These are phyloP conservation scores for Sinohyriopsis cumingii DNA, from an alignment of 2,888 invertebrate genomes.

Conservation along the genomic window DNA sequence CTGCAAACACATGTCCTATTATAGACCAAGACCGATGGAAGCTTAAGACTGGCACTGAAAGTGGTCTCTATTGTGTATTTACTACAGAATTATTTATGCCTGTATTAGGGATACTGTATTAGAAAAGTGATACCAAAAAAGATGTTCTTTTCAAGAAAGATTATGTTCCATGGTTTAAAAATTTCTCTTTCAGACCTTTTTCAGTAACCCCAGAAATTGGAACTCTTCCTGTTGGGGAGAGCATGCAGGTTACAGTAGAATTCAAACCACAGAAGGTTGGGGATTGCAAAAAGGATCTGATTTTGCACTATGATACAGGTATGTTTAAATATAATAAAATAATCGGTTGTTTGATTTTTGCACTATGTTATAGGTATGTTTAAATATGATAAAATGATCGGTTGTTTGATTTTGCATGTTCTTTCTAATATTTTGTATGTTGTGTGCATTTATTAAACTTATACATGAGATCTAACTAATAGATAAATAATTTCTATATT, in stretches of 20 bases:
- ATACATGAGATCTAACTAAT: not conserved
- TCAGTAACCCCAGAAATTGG: conserved; percentile 67
- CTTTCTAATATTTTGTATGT: not conserved
- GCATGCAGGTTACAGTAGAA: conserved; percentile 69
- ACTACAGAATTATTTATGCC: too few relatives aligned
- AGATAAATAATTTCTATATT: too few relatives aligned
- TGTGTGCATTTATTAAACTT: not conserved
- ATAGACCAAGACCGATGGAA: too few relatives aligned
- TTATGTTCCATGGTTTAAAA: not conserved
- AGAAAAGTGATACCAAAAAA: too few relatives aligned
- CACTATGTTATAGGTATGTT: conserved; percentile 68
- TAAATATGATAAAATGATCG: not conserved
- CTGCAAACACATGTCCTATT: too few relatives aligned
- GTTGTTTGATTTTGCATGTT: not conserved
- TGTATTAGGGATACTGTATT: too few relatives aligned
- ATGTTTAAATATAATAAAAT: conserved; percentile 4
- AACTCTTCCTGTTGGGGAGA: conserved; percentile 66
- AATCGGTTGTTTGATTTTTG: conserved; percentile 28
- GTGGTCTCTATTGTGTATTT: too few relatives aligned
- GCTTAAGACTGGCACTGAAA: too few relatives aligned
- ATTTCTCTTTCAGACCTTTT: conserved; percentile 66
- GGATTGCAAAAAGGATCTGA: conserved; percentile 62
- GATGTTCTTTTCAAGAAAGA: too few relatives aligned
- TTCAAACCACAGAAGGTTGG: conserved; percentile 67
- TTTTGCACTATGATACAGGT: conserved; percentile 70